Conservation (phyloP, 2,888 invertebrate genomes). For the Epicampocera succincta region DNA sequence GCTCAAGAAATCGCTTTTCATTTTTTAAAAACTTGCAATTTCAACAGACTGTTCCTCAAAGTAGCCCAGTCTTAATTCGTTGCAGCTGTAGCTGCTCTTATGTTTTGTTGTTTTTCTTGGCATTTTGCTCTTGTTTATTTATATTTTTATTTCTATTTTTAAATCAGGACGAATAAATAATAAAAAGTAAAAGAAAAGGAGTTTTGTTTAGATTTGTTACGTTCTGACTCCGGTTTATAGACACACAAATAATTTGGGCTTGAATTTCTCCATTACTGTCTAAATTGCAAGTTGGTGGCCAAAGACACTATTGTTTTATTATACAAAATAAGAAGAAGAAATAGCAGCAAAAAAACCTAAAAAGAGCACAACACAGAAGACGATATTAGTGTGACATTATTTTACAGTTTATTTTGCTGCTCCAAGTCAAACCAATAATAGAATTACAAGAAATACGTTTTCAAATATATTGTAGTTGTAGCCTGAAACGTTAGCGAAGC, state of each 20-base stretch:
- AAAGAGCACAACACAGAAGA: too few relatives aligned
- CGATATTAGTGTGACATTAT: too few relatives aligned
- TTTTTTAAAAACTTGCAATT: too few relatives aligned
- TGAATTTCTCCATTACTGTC: constrained; percentile 32
- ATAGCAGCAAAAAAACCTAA: too few relatives aligned
- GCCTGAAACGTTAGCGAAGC: too few relatives aligned
- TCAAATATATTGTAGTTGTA: too few relatives aligned
- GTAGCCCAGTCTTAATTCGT: constrained; percentile 2
- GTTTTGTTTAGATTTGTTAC: constrained; percentile 9
- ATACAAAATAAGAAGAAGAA: not conserved
- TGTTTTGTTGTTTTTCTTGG: not conserved
- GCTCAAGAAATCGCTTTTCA: too few relatives aligned
- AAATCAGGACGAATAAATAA: constrained; percentile 20
- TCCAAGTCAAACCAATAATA: too few relatives aligned
- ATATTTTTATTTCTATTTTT: constrained; percentile 9
- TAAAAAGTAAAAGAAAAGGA: constrained; percentile 5
- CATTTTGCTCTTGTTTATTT: constrained; percentile 45
- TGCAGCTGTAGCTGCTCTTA: not conserved
- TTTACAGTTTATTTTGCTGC: too few relatives aligned
- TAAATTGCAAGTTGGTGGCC: constrained; percentile 62
- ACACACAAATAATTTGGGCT: not conserved
- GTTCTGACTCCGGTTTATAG: not conserved
- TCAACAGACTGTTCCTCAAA: too few relatives aligned
- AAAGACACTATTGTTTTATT: constrained; percentile 63
- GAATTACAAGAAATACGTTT: too few relatives aligned